Evolutionary conservation across 2,113 vertebrate genomes (phyloP).

Genomic region (Ophiodon elongatus): DNA sequence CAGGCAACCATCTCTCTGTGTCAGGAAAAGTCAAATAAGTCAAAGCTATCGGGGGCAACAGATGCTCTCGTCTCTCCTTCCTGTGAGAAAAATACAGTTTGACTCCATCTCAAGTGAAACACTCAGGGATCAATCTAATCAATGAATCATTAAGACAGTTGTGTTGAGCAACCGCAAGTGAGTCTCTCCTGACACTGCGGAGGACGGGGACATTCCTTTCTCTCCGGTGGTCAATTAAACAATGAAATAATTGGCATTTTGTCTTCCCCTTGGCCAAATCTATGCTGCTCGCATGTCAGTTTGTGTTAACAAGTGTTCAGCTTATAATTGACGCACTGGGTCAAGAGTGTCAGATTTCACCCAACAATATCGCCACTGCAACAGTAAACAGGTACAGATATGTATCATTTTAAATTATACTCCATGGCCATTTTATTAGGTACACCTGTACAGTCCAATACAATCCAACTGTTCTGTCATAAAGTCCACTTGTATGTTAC

Average conservation of each 20-base stretch:
- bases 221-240: conserved; percentile 6
- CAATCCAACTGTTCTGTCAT: neutral
- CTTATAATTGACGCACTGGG: neutral
- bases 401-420: neutral
- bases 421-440: neutral
- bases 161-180: conserved; percentile 46
- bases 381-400: neutral
- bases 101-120: conserved; percentile 59
- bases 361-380: no score
- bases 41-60: conserved; percentile 83
- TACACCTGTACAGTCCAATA: neutral
- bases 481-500: neutral
- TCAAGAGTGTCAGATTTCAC: neutral
- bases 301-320: neutral
- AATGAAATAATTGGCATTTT: conserved; percentile 9
- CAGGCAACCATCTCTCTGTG: conserved; percentile 70
- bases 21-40: conserved; percentile 82
- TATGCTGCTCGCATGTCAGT: neutral
- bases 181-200: neutral
- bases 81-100: conserved; percentile 59
- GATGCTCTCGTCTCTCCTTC: conserved; percentile 57
- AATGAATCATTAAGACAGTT: conserved; percentile 56
- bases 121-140: conserved; percentile 63
- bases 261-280: neutral
- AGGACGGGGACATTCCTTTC: neutral